phyloP scores from a whole-genome alignment of 2,797 vertebrate genomes.

The Ptychobarbus kaznakovi region DNA sequence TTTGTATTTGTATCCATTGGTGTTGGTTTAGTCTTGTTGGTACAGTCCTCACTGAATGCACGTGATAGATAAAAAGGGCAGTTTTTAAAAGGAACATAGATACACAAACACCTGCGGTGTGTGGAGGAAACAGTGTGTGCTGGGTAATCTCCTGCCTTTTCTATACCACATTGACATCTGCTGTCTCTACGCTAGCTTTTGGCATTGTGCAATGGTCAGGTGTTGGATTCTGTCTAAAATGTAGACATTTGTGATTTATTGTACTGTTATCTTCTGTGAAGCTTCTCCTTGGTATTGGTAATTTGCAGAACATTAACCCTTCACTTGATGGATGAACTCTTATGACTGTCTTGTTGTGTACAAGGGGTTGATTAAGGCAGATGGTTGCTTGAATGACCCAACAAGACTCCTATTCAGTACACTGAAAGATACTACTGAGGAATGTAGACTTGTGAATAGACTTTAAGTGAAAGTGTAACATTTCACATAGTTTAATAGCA shows the following conservation, averaged over 20 bases:
- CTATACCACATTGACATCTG: constrained; percentile 47
- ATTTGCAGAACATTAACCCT: background rate
- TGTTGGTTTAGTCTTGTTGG: background rate
- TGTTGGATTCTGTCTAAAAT: background rate
- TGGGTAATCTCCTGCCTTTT: constrained; percentile 62
- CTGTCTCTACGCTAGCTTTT: constrained; percentile 24
- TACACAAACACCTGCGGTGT: constrained; percentile 55
- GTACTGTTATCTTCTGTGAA: background rate
- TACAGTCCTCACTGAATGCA: background rate
- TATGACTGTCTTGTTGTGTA: constrained; percentile 37
- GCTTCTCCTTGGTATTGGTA: background rate
- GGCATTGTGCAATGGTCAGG: constrained; percentile 7
- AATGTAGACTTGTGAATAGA: constrained; percentile 7
- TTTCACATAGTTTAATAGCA: background rate
- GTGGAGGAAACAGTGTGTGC: constrained; percentile 56
- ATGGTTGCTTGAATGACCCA: constrained; percentile 6
- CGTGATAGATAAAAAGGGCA: constrained; percentile 6
- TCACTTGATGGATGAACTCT: constrained; percentile 4
- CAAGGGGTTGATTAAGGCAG: constrained; percentile 24
- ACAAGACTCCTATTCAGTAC: constrained; percentile 22
- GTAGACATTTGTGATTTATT: background rate
- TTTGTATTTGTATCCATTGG: background rate
- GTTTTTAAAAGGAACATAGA: constrained; percentile 41
- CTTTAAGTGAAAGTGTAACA: background rate
- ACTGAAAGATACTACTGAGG: background rate